Evolutionary conservation across 2,797 vertebrate species (phyloP).

Genomic region (Melanotaenia nigrans): DNA sequence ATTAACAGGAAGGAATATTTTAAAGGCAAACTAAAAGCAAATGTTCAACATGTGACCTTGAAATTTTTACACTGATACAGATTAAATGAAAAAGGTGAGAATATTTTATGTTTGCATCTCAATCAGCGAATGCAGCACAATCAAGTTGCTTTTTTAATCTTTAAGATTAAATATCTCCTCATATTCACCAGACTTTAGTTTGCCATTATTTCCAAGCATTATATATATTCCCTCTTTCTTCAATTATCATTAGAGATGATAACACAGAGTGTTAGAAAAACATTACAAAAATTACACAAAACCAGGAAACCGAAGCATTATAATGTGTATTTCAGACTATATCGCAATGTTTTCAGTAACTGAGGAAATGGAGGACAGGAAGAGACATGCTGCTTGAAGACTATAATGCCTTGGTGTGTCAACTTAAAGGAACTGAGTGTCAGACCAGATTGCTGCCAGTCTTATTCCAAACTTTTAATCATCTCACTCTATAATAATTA

Average conservation of each 20-base stretch:
- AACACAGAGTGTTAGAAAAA: neutral
- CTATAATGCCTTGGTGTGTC: constrained; percentile 20
- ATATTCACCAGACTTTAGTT: neutral
- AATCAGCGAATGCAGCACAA: neutral
- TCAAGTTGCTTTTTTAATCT: neutral
- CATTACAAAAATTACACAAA: neutral
- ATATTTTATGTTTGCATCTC: neutral
- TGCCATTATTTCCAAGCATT: neutral
- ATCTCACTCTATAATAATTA: neutral
- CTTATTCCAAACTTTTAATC: neutral
- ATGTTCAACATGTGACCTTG: neutral
- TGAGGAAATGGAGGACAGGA: constrained; percentile 33
- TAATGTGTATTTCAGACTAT: neutral
- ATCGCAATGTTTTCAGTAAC: neutral
- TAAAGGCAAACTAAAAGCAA: neutral
- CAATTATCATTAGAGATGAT: neutral
- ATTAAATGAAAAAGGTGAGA: neutral
- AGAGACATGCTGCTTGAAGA: constrained; percentile 10
- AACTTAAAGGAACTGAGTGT: constrained; percentile 37
- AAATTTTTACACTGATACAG: neutral
- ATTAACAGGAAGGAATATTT: too few species aligned
- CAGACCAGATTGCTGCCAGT: constrained; percentile 19
- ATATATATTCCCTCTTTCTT: neutral
- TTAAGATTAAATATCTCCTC: neutral
- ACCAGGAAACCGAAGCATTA: neutral